These are phyloP conservation scores for Heteromurus nitidus DNA, from an alignment of 2,888 invertebrate species.

Conservation along the genomic window DNA sequence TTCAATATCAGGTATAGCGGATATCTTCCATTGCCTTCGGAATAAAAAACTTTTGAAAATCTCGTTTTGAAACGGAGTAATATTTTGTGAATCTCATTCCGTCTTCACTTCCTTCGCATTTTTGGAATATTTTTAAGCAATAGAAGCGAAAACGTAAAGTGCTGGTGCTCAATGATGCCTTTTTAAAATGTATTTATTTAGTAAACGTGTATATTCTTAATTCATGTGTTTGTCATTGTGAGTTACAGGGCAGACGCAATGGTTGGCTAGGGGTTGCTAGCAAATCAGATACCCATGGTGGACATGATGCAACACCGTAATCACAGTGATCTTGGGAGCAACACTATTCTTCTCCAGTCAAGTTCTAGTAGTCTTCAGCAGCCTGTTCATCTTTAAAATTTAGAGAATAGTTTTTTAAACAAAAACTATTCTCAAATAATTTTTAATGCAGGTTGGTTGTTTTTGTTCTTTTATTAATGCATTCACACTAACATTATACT, in stretches of 20 bases:
- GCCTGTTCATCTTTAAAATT: slow-evolving; percentile 58
- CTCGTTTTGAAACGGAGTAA: no score
- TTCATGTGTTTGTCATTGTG: no score
- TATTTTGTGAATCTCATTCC: no score
- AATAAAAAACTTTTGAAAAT: no score
- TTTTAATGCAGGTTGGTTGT: neutral
- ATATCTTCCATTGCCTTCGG: slow-evolving; percentile 58
- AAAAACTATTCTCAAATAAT: neutral
- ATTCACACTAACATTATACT: neutral
- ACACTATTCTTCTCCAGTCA: slow-evolving; percentile 24
- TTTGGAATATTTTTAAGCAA: no score
- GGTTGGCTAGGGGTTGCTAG: slow-evolving; percentile 73
- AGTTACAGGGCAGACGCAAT: slow-evolving; percentile 66
- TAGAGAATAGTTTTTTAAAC: neutral
- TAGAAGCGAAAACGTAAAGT: no score
- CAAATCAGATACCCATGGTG: slow-evolving; percentile 74
- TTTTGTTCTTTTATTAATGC: neutral
- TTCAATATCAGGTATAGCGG: slow-evolving; percentile 72
- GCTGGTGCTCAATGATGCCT: no score
- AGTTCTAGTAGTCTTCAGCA: slow-evolving; percentile 24
- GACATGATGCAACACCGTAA: slow-evolving; percentile 57
- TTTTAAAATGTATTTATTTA: no score
- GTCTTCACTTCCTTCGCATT: no score
- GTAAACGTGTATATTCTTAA: no score
- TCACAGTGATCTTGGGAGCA: slow-evolving; percentile 39